Conservation (phyloP, 2,113 vertebrate genomes). For the Mustelus asterias region DNA sequence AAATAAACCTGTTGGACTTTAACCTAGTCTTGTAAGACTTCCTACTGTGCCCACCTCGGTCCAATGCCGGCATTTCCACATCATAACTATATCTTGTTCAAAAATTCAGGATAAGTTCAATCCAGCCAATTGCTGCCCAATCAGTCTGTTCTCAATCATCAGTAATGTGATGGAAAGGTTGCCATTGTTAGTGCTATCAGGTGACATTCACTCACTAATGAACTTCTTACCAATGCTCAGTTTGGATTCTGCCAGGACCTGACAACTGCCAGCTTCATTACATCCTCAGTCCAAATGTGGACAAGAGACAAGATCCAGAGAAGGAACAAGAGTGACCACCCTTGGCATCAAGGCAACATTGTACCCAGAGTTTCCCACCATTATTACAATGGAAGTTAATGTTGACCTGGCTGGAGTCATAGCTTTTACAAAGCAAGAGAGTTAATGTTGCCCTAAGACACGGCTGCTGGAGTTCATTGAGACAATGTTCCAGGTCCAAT, state of each 20-base stretch:
- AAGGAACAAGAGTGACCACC: not conserved
- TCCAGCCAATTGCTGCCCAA: not conserved
- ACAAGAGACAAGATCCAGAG: not conserved
- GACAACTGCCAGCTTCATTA: not conserved
- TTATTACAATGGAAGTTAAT: not conserved
- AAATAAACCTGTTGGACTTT: too few relatives aligned
- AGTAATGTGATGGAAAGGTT: not conserved
- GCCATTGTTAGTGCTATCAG: not conserved
- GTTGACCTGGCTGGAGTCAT: too few relatives aligned
- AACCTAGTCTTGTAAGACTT: too few relatives aligned
- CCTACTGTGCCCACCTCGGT: too few relatives aligned
- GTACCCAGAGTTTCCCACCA: too few relatives aligned
- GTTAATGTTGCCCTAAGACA: not conserved
- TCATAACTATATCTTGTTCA: not conserved
- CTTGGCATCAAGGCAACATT: not conserved
- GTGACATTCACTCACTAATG: not conserved
- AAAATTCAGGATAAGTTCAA: not conserved
- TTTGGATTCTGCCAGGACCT: not conserved
- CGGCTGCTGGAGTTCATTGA: not conserved
- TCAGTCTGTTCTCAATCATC: not conserved
- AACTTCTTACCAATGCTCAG: not conserved
- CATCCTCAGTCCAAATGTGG: not conserved
- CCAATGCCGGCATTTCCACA: too few relatives aligned
- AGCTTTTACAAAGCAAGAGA: not conserved
- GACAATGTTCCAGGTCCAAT: not conserved